Evolutionary conservation across 2,113 vertebrate species (phyloP).

Genomic region (Austrofundulus limnaeus): DNA sequence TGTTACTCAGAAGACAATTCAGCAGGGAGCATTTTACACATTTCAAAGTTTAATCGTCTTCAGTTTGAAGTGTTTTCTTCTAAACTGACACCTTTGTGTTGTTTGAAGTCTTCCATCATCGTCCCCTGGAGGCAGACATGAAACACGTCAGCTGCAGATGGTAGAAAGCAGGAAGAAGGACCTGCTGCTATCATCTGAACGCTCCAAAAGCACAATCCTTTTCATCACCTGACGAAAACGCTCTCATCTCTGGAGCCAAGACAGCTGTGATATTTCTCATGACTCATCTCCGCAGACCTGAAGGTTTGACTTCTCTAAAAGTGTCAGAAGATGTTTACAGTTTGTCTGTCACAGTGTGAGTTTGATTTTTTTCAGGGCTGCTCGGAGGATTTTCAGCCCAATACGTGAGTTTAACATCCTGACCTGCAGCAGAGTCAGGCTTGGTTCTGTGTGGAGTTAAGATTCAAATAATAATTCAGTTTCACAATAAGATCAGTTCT

Average conservation of each 20-base stretch:
- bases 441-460: neutral
- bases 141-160: conserved; percentile 25
- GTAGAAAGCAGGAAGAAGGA: conserved; percentile 11
- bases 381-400: neutral
- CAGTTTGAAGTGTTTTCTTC: conserved; percentile 51
- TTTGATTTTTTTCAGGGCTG: conserved; percentile 12
- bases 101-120: conserved; percentile 34
- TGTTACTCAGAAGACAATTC: conserved; percentile 53
- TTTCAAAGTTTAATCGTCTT: conserved; percentile 71
- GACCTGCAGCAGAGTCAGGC: neutral
- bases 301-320: conserved; percentile 25
- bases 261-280: neutral
- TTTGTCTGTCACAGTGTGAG: conserved; percentile 31
- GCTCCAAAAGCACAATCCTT: conserved; percentile 23
- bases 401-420: neutral
- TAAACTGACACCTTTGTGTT: conserved; percentile 57
- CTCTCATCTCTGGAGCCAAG: conserved; percentile 9
- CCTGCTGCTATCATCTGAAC: conserved; percentile 38
- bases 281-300: conserved; percentile 44
- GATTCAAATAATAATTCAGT: too few species aligned
- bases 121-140: conserved; percentile 46
- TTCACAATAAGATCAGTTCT: too few species aligned
- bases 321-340: conserved; percentile 9
- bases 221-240: conserved; percentile 29
- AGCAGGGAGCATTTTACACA: conserved; percentile 63